Conservation (phyloP, 2,888 invertebrate genomes). For the Drepanosiphum platanoidis region DNA sequence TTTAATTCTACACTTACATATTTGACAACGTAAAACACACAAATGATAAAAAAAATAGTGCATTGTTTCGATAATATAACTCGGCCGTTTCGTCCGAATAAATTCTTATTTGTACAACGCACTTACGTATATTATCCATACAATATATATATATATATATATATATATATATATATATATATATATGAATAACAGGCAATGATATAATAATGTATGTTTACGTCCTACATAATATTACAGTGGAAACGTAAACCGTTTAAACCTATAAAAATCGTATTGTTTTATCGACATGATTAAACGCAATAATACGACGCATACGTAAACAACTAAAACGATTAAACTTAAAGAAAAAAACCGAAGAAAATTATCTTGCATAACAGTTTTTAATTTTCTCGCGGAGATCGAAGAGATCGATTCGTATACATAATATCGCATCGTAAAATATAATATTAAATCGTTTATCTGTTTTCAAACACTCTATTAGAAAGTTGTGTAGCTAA, state of each 20-base stretch:
- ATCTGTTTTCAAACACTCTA: not conserved
- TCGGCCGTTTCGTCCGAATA: not conserved
- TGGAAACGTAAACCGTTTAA: not conserved
- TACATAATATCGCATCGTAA: not conserved
- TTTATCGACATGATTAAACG: not conserved
- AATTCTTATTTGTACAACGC: not conserved
- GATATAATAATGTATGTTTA: too few relatives aligned
- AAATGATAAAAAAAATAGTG: too few relatives aligned
- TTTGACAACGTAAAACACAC: not conserved
- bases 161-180: not conserved
- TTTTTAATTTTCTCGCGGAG: not conserved
- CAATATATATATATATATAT: not conserved
- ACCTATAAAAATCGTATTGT: not conserved
- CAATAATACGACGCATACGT: not conserved
- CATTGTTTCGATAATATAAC: too few relatives aligned
- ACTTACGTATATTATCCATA: not conserved
- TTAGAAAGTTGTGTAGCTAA: slow-evolving; percentile 10
- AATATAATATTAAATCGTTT: not conserved
- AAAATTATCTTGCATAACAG: not conserved
- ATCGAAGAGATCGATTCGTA: not conserved
- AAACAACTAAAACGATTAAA: not conserved
- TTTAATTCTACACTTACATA: not conserved
- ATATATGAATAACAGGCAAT: too few relatives aligned
- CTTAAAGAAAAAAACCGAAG: not conserved
- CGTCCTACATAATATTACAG: too few relatives aligned